phyloP scores from a whole-genome alignment of 1,140 invertebrate species.

The Ectropis grisescens region DNA sequence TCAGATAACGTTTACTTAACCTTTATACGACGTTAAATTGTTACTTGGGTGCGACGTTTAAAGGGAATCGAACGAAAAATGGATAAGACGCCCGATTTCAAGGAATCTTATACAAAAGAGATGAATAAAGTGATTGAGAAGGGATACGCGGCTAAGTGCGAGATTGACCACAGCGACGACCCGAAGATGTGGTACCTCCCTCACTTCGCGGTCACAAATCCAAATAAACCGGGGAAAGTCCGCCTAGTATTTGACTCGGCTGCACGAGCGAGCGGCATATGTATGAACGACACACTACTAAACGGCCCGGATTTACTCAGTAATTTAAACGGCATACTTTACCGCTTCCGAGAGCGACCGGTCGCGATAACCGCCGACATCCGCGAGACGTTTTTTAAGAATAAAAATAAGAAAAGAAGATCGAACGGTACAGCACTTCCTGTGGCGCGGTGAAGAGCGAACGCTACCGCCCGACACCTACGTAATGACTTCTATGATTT shows the following conservation, averaged over 20 bases:
- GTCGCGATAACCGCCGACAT: constrained; percentile 31
- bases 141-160: too few relatives aligned
- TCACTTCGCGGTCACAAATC: constrained; percentile 28
- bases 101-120: too few relatives aligned
- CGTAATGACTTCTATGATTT: constrained; percentile 30
- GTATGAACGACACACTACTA: constrained; percentile 24
- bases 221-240: too few relatives aligned
- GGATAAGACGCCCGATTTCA: too few relatives aligned
- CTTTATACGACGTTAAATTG: too few relatives aligned
- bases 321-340: constrained; percentile 18
- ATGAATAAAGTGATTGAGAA: too few relatives aligned
- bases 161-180: too few relatives aligned
- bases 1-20: too few relatives aligned
- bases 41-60: too few relatives aligned
- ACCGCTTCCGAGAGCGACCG: constrained; percentile 23
- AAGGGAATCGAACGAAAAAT: too few relatives aligned
- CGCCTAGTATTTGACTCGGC: constrained; percentile 30
- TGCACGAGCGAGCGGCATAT: constrained; percentile 11
- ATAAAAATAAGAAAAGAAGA: constrained; percentile 16
- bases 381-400: constrained; percentile 54
- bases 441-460: constrained; percentile 20
- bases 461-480: constrained; percentile 7
- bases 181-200: too few relatives aligned
- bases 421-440: constrained; percentile 20
- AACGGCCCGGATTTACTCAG: constrained; percentile 24